Percentiles rank a stretch among this genome's conserved stretches.
Evolutionary conservation across 2,113 vertebrate species (phyloP).

Genomic region (Casuarius casuarius): DNA sequence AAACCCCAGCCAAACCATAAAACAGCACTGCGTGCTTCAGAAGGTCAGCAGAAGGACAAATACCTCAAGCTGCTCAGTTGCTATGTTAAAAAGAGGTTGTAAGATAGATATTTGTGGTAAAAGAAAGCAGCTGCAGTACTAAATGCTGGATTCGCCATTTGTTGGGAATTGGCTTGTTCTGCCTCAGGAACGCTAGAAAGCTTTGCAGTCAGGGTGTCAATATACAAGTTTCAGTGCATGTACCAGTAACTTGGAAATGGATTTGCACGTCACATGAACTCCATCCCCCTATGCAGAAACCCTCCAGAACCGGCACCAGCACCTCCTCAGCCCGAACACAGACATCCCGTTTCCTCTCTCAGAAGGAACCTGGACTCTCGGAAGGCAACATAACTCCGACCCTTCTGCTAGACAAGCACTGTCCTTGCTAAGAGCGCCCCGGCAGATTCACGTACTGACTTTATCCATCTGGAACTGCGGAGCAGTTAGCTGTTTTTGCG

Average conservation of each 20-base stretch:
- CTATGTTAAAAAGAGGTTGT: rapidly evolving
- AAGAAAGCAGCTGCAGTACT: rapidly evolving
- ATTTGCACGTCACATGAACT: neutral
- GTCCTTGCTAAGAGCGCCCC: neutral
- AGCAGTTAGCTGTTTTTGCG: neutral
- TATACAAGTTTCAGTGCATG: neutral
- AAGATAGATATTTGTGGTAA: neutral
- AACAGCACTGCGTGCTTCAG: rapidly evolving
- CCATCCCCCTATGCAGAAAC: rapidly evolving
- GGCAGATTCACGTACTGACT: neutral
- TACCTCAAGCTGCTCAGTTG: neutral
- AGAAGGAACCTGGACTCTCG: neutral
- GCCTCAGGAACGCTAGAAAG: neutral
- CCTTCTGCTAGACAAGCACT: neutral
- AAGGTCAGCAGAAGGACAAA: neutral
- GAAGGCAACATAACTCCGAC: neutral
- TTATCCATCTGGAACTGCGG: neutral
- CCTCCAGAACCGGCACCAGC: neutral
- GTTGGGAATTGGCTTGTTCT: neutral
- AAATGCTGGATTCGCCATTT: neutral
- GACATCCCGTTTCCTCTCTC: neutral
- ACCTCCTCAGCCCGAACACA: neutral
- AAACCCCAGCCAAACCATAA: neutral
- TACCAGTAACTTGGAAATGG: no score
- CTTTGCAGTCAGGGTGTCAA: neutral